These are phyloP conservation scores for Cyaniris semiargus DNA, from an alignment of 2,888 invertebrate genomes.

Conservation along the genomic window DNA sequence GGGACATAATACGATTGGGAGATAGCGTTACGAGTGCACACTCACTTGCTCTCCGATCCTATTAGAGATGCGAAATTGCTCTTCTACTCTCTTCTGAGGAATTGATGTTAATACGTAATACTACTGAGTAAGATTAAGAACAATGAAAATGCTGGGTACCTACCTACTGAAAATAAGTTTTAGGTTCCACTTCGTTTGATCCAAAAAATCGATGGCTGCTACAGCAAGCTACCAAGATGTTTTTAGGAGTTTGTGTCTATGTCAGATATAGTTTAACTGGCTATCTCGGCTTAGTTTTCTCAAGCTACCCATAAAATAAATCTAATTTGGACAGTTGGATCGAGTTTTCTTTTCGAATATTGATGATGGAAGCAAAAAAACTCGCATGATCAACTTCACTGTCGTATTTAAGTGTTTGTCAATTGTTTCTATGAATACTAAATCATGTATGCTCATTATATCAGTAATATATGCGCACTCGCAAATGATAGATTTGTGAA, in stretches of 20 bases:
- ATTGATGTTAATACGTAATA: not conserved
- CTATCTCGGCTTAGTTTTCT: too few relatives aligned
- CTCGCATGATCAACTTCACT: not conserved
- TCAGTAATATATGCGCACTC: not conserved
- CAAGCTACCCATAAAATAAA: too few relatives aligned
- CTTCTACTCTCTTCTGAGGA: not conserved
- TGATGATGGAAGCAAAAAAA: not conserved
- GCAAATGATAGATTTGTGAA: not conserved
- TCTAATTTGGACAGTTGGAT: too few relatives aligned
- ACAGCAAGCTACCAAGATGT: too few relatives aligned
- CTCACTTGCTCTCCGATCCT: not conserved
- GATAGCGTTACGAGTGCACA: conserved; percentile 21
- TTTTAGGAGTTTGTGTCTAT: too few relatives aligned
- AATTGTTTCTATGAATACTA: conserved; percentile 6
- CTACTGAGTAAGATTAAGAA: too few relatives aligned
- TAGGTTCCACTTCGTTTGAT: not conserved
- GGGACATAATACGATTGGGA: conserved; percentile 12
- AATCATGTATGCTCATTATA: not conserved
- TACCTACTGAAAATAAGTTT: not conserved
- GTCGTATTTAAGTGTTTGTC: not conserved
- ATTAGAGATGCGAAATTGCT: conserved; percentile 7
- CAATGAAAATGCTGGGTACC: too few relatives aligned
- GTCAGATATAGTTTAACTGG: too few relatives aligned
- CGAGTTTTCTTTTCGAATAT: not conserved
- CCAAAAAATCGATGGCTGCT: too few relatives aligned